Base-by-base conservation (phyloP, 1,140 invertebrate species). In the Drosophila ercepeae region DNA sequence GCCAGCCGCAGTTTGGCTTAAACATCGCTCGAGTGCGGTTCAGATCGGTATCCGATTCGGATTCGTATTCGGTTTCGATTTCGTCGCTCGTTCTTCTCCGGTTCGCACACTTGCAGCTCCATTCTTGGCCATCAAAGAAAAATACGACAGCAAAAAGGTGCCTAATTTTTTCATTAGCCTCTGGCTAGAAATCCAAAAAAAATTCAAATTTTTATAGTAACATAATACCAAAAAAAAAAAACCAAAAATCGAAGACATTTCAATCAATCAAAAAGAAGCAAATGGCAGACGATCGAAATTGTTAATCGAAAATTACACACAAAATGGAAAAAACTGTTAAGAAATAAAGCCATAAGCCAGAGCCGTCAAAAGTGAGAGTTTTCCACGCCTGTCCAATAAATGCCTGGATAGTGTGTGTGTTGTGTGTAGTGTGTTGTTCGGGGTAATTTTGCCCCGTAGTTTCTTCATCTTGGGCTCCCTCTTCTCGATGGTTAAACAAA, bases 311-410 rank as follows among this genome's bases (percentile, higher is more conserved):
- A 61, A 54, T 71, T 51, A 59, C 46, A 75, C 44, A 63, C 7
- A 18, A 71, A 63, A 53, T 45, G 45, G 50, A 9, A 61, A 29
- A 73, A 73, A 73, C 64, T 67, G 64, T 68, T 68, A 67, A 65
- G 48, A 68, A 21, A 73, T 42, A 63, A 72, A 45, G 49, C 46
- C 55, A 73, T 8, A 54, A 27, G 41, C 27, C 29, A 39, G 34
- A 65, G 41, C 54, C 53, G 64, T 75, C 60, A 89, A 84, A 88
- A 88, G 82, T 88, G 82, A 88, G 82, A 88, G 82, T 88, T 86
- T 86, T 86, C 82, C 82, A 54, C 74, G 60, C 54, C 72, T 81
- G 64, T 71, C 58, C 74, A 23, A 18, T 42, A 18, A 18, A 42
- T 45, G 52, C 61, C 53, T 67, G 21, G 14, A 16, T 46, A 13